These are phyloP conservation scores for Entomobrya proxima DNA, from an alignment of 2,888 invertebrate genomes.

Conservation along the genomic window DNA sequence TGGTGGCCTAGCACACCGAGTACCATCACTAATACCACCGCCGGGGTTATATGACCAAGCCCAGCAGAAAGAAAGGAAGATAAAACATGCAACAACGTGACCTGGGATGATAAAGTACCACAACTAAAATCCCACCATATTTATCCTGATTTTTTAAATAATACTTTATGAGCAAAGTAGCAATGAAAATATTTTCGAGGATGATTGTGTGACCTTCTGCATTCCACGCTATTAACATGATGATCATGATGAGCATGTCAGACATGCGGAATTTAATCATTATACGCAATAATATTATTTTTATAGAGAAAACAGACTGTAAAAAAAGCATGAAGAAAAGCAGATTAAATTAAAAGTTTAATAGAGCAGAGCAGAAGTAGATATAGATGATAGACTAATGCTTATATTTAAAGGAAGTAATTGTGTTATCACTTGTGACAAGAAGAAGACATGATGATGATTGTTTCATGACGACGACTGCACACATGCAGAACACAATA, in stretches of 20 bases:
- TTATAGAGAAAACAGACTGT: background rate
- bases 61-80: background rate
- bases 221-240: background rate
- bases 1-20: background rate
- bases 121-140: background rate
- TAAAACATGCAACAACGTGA: background rate
- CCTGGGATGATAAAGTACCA: constrained; percentile 17
- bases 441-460: too few relatives aligned
- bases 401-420: background rate
- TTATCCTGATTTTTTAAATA: too few relatives aligned
- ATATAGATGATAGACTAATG: too few relatives aligned
- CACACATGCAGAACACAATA: too few relatives aligned
- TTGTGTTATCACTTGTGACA: background rate
- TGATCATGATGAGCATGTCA: too few relatives aligned
- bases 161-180: too few relatives aligned
- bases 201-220: background rate
- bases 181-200: background rate
- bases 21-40: background rate
- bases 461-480: background rate
- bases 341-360: background rate
- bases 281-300: background rate
- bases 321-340: too few relatives aligned
- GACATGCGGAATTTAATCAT: background rate
- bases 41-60: constrained; percentile 21
- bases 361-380: background rate